Percentiles rank a stretch among this genome's conserved stretches.
These are phyloP conservation scores for Odontomyia ornata DNA, from an alignment of 2,888 invertebrate species.

Conservation along the genomic window DNA sequence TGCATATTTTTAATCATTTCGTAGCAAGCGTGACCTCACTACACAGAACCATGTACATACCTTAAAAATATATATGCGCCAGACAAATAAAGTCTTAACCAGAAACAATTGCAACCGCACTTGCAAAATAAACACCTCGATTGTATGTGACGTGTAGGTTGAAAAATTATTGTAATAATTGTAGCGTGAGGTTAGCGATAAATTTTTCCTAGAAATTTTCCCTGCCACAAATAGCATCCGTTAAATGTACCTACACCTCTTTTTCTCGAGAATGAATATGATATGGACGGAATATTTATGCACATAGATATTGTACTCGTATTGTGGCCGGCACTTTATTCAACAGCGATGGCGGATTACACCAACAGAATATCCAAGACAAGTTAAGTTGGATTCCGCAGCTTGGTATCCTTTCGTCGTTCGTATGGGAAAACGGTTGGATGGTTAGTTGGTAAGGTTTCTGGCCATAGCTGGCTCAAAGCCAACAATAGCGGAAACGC, in stretches of 20 bases:
- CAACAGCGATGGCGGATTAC: not conserved
- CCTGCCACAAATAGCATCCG: constrained; percentile 7
- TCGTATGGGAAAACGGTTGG: not conserved
- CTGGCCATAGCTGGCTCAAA: not conserved
- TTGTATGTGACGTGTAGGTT: not conserved
- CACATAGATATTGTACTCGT: not conserved
- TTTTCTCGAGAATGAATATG: not conserved
- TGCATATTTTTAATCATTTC: no score
- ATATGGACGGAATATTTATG: not conserved
- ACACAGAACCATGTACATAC: no score
- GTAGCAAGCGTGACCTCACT: no score
- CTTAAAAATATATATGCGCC: no score
- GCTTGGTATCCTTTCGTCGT: not conserved
- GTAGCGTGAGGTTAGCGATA: not conserved
- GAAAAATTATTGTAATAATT: constrained; percentile 24
- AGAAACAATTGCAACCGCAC: no score
- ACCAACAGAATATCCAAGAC: constrained; percentile 6
- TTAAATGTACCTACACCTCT: not conserved
- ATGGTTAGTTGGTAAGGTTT: not conserved
- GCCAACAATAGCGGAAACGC: constrained; percentile 25
- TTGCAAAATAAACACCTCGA: not conserved
- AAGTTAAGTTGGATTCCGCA: constrained; percentile 2
- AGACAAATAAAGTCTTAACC: no score
- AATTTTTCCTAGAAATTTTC: not conserved
- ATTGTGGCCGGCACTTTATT: no score